phyloP scores from a whole-genome alignment of 1,140 invertebrate genomes.

The Coptotermes formosanus region DNA sequence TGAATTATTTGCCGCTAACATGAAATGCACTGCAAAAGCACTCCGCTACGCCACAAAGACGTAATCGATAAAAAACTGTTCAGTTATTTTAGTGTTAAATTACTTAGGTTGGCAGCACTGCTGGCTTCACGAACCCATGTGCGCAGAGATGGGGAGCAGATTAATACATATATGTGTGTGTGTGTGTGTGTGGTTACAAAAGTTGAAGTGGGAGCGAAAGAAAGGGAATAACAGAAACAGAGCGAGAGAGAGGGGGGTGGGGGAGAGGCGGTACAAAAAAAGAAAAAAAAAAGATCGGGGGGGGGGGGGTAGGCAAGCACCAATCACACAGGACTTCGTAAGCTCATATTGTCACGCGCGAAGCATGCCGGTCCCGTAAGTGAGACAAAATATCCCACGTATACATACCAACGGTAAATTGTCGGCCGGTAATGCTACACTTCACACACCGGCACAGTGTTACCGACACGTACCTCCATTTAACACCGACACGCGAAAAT shows the following conservation, averaged over 20 bases:
- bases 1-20: neutral
- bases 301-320: neutral
- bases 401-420: slow-evolving; percentile 8
- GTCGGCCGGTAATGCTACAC: neutral
- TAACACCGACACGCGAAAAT: neutral
- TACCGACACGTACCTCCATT: neutral
- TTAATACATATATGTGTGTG: neutral
- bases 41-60: neutral
- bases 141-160: slow-evolving; percentile 6
- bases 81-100: neutral
- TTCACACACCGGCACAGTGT: neutral
- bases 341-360: slow-evolving; percentile 13
- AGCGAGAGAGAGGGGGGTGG: too few relatives aligned
- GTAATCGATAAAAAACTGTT: neutral
- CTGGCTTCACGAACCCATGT: neutral
- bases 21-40: neutral
- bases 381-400: slow-evolving; percentile 12
- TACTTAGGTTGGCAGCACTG: neutral
- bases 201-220: neutral
- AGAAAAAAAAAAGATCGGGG: neutral
- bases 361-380: neutral
- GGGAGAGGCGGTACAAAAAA: neutral
- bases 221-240: neutral
- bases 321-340: slow-evolving; percentile 12
- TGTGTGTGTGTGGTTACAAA: neutral